Evolutionary conservation across 2,888 invertebrate genomes (phyloP), one percentile per base, ranked within the genome.

Genomic region (Hermaeophaga mercurialis): DNA sequence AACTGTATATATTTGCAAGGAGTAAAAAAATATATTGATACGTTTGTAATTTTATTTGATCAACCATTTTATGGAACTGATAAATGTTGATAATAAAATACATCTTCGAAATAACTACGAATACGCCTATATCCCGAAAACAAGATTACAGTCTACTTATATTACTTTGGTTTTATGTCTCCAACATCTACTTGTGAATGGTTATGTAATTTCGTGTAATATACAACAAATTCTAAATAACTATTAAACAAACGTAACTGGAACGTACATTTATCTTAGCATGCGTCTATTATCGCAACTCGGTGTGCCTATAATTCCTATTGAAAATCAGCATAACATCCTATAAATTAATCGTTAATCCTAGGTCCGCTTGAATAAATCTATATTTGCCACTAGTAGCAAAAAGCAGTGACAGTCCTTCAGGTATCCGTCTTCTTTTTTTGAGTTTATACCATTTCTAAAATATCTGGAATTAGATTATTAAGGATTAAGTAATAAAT

Each of bases 331-430:
- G 24, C 52, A 33, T 33, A 33, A 34, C 36, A 48, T 38, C 26
- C 53, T 38, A 53, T 53, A 53, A 53, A 45, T 53, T 44, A 44
- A 28, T 36, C 14, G 43, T 44, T 44, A 52, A 45, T 41, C 43
- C 41, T 49, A 33, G 46, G 36, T 34, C 46, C 41, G 9, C 36
- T 53, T 53, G 36, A 36, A 47, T 44, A 43, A 44, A 49, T 54
- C 43, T 49, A 43, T 47, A 34, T 52, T 11, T 26, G 18, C 44
- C 36, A 26, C 24, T 36, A 47, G n/a, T 12, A 24, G 11, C 12
- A 24, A 34, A 22, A 15, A 14, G 22, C 31, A 31, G 31, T 31
- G 11, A 12, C 31, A 22, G n/a, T n/a, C n/a, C n/a, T n/a, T n/a
- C n/a, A n/a, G n/a, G n/a, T n/a, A n/a, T n/a, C n/a, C n/a, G n/a